Conservation (phyloP, 1,140 invertebrate species). For the Pantala flavescens region DNA sequence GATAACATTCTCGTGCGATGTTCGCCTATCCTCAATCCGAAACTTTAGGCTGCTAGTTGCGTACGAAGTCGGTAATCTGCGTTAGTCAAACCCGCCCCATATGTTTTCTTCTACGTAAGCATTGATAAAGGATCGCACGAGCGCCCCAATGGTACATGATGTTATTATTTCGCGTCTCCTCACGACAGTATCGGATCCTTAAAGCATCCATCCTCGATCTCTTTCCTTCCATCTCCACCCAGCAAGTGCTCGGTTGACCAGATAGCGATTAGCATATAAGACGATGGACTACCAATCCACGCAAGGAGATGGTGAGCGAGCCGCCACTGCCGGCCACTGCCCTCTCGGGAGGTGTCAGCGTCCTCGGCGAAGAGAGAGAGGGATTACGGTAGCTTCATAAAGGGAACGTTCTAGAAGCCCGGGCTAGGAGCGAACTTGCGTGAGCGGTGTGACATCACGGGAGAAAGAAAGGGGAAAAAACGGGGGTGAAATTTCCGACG, state of each 20-base stretch:
- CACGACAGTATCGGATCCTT: background rate
- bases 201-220: background rate
- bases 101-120: too few relatives aligned
- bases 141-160: too few relatives aligned
- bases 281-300: background rate
- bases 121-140: too few relatives aligned
- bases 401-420: background rate
- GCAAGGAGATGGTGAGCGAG: background rate
- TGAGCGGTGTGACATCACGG: background rate
- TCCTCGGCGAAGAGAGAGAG: background rate
- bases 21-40: too few relatives aligned
- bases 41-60: too few relatives aligned
- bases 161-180: background rate
- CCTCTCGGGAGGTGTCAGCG: background rate
- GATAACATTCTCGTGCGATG: too few relatives aligned
- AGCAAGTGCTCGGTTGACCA: background rate
- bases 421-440: too few relatives aligned
- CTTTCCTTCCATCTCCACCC: background rate
- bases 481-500: too few relatives aligned
- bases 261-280: background rate
- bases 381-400: background rate
- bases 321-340: background rate
- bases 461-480: background rate
- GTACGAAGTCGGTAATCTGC: too few relatives aligned
- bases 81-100: too few relatives aligned